Evolutionary conservation across 2,113 vertebrate genomes (phyloP), one percentile per base, ranked within the genome.

Genomic region (Lycaon pictus): DNA sequence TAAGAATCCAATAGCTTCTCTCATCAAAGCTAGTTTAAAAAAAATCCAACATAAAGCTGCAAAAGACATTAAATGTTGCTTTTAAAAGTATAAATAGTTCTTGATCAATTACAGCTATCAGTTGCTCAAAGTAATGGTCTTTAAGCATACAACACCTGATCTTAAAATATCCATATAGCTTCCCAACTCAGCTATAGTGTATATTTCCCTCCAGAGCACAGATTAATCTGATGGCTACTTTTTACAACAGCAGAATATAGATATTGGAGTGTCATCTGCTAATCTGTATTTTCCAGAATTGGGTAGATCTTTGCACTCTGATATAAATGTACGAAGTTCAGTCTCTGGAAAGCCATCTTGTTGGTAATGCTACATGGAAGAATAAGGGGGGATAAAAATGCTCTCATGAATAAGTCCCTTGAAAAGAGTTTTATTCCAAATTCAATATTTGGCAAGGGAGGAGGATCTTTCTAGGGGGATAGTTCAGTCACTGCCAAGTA

Each of bases 231-330:
- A 60, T 12, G 98, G 98, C 67, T 98, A 99, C 98, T 98, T 1
- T 97, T 96, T 98, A 97, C 98, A 99, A 81, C 98, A 99, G 95
- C 99, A 99, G 93, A 99, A 98, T 86, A 99, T 96, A 92, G 99
- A 99, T 29, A 87, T 55, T 15, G 98, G 92, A 48, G 97, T 84
- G 55, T 99, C 98, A 1, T 99, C 98, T 25, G 99, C 99, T 74
- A 98, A 98, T 94, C 98, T 99, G 98, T 99, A 99, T 88, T 98
- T 99, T 94, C 99, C 99, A 29, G 99, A 99, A 81, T 98, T 99
- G 2, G 99, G 99, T 60, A 99, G 98, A 91, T 99, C 99, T 97
- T 99, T 99, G 98, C 99, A 99, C 69, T 99, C 99, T 8, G 99
- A 98, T 95, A 99, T 98, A 97, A 99, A 99, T 13, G 92, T 98